Conservation (phyloP, 2,888 invertebrate genomes). For the Autographa pulchrina region DNA sequence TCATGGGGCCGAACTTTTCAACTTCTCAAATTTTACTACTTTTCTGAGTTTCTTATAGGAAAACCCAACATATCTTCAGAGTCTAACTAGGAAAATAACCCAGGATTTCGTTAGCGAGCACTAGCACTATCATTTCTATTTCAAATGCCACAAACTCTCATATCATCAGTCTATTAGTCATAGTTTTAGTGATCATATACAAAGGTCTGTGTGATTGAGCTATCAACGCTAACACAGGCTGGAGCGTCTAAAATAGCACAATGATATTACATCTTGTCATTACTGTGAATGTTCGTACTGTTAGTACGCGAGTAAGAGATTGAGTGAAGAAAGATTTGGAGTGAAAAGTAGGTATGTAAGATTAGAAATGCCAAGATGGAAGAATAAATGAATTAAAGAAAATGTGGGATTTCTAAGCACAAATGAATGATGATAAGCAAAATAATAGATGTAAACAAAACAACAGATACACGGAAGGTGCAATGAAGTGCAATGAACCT, state of each 20-base stretch:
- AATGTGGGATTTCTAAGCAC: background rate
- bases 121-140: background rate
- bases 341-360: background rate
- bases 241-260: slow-evolving; percentile 20
- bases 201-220: slow-evolving; percentile 6
- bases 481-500: no score
- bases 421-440: background rate
- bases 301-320: background rate
- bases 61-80: background rate
- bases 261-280: slow-evolving; percentile 21
- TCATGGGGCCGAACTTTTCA: no score
- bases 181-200: background rate
- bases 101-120: background rate
- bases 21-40: no score
- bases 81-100: background rate
- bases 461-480: no score
- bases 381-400: background rate
- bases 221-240: slow-evolving; percentile 15
- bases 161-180: background rate
- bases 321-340: background rate
- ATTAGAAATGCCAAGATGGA: background rate
- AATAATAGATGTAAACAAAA: no score
- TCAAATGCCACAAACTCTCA: background rate
- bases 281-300: background rate
- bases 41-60: no score